Conservation (phyloP, 1,140 invertebrate species). For the Mercenaria mercenaria region DNA sequence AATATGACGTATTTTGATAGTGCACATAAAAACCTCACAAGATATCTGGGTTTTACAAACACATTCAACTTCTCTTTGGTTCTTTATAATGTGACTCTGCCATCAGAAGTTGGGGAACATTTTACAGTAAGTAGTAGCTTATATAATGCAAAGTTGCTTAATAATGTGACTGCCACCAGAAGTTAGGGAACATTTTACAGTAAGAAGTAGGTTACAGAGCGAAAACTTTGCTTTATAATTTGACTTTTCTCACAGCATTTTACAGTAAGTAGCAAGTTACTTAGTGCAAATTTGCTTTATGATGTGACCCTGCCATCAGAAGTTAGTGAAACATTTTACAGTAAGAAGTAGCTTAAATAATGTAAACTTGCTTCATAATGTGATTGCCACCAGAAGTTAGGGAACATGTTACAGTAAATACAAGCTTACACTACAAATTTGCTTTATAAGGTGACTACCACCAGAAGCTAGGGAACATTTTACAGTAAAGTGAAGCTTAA, state of each 20-base stretch:
- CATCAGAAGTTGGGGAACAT: constrained; percentile 88
- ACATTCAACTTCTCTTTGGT: constrained; percentile 90
- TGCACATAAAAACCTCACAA: constrained; percentile 77
- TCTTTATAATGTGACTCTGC: constrained; percentile 90
- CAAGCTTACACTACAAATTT: too few relatives aligned
- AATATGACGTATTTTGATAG: constrained; percentile 86
- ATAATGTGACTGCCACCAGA: constrained; percentile 90
- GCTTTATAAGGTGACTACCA: constrained; percentile 90
- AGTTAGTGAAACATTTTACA: too few relatives aligned
- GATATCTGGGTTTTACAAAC: constrained; percentile 90
- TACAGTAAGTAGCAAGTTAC: too few relatives aligned
- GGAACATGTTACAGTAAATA: constrained; percentile 89
- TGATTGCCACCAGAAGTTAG: constrained; percentile 89
- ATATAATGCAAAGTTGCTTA: too few relatives aligned
- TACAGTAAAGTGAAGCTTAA: constrained; percentile 89
- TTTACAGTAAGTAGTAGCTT: constrained; percentile 90
- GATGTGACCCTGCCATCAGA: too few relatives aligned
- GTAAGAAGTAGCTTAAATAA: too few relatives aligned
- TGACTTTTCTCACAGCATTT: too few relatives aligned
- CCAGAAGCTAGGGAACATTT: constrained; percentile 89
- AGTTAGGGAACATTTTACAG: constrained; percentile 89
- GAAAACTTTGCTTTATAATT: too few relatives aligned
- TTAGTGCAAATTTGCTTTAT: too few relatives aligned
- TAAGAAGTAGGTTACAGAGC: too few relatives aligned
- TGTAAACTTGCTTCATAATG: too few relatives aligned